Base-by-base conservation (phyloP, 1,140 invertebrate species). In the Heliconius melpomene region DNA sequence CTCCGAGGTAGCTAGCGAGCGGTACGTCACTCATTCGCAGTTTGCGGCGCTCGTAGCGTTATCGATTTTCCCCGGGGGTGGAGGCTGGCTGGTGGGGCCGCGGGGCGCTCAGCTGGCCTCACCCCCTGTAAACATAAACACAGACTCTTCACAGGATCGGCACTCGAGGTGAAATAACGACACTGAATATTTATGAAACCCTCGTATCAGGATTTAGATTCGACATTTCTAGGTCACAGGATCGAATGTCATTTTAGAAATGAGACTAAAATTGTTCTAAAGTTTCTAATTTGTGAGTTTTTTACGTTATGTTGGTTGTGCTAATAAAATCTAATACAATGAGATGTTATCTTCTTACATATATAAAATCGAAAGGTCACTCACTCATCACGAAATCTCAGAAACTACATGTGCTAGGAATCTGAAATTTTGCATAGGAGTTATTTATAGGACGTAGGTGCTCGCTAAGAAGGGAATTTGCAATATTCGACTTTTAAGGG, bases 91-190 rank as follows among this genome's bases (percentile, higher is more conserved):
- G 85, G 77, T 52, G 81, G 73, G 57, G 81, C 80, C 75, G 81
- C 80, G 84, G 83, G 84, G 60, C 60, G 82, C 88, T 89, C 92
- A 92, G 91, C 91, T 91, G 91, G 85, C 83, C 87, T 85, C 87
- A 82, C 84, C 86, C 86, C 90, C 87, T 89, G 90, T 91, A 93
- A 93, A 93, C 92, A 93, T 93, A 93, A 93, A 93, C 92, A 93
- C 90, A 86, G 89, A 86, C 87, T 87, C 89, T 86, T 88, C 86
- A 87, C 88, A 89, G 88, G 89, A 93, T 91, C 92, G 89, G 88
- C 90, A 88, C 87, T 82, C 89, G 90, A 93, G 90, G 90, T 92
- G 89, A 90, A 92, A 93, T 93, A 92, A 90, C 89, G 88, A 89
- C 89, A 84, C 89, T 92, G 92, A 93, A 93, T 93, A 93, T 93